These are phyloP conservation scores for Periplaneta americana DNA, from an alignment of 1,140 invertebrate genomes.

Conservation along the genomic window DNA sequence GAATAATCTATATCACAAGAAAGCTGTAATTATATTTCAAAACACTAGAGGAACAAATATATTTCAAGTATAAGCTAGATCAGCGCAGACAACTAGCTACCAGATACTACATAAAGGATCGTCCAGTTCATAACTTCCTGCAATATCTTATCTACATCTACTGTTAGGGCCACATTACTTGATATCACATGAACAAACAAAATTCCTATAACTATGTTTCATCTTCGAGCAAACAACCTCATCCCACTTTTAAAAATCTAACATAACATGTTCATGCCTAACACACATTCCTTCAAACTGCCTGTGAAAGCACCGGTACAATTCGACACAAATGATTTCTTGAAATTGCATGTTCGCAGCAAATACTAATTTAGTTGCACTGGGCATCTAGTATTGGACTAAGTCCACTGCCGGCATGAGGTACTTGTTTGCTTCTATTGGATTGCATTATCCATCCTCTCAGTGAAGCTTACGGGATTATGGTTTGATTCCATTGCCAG, in stretches of 20 bases:
- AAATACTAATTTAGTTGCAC: too few relatives aligned
- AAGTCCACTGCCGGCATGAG: background rate
- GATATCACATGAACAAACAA: too few relatives aligned
- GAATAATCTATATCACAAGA: background rate
- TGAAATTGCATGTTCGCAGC: too few relatives aligned
- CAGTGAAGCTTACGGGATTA: background rate
- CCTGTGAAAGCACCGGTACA: too few relatives aligned
- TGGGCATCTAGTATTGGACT: too few relatives aligned
- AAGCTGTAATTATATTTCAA: background rate
- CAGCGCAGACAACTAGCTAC: background rate
- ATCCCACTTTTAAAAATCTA: too few relatives aligned
- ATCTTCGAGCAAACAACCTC: too few relatives aligned
- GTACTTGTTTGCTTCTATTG: background rate
- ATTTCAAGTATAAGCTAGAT: background rate
- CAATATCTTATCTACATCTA: background rate
- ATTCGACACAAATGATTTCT: too few relatives aligned
- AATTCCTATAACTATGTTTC: too few relatives aligned
- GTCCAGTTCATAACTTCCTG: background rate
- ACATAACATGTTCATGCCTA: too few relatives aligned
- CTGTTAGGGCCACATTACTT: too few relatives aligned
- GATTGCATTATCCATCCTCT: background rate
- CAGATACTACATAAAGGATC: background rate
- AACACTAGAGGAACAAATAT: background rate
- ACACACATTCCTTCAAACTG: too few relatives aligned
- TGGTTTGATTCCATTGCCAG: background rate